phyloP scores from a whole-genome alignment of 53 echinoderm and acorn worm species.

The Stichopus horrens region DNA sequence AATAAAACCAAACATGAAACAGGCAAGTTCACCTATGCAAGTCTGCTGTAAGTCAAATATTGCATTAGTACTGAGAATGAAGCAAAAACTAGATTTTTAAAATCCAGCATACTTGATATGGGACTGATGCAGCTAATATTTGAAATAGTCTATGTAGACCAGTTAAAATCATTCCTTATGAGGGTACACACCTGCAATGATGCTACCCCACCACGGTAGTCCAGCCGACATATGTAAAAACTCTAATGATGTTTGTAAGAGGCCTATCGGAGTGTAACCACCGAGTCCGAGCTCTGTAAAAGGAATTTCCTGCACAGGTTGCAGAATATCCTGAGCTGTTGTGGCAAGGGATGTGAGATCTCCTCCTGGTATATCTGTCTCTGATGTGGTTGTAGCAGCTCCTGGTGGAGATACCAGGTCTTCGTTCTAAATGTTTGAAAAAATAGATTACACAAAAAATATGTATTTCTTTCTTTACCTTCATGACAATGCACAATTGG shows the following conservation, averaged over 20 bases:
- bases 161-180: too few species aligned
- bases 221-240: conserved; percentile 79
- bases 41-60: too few species aligned
- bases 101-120: conserved; percentile 8
- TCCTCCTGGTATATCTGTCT: background rate
- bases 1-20: too few species aligned
- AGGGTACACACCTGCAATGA: conserved; percentile 64
- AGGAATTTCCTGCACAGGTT: conserved; percentile 89
- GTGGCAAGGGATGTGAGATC: conserved; percentile 7
- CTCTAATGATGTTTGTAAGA: conserved; percentile 78
- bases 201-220: conserved; percentile 96
- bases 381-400: background rate
- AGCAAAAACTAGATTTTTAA: too few species aligned
- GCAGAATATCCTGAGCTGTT: conserved; percentile 79
- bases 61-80: too few species aligned
- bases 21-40: too few species aligned
- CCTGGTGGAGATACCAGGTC: background rate
- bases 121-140: too few species aligned
- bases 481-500: too few species aligned
- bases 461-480: too few species aligned
- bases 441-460: too few species aligned
- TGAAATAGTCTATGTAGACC: too few species aligned
- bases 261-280: conserved; percentile 75
- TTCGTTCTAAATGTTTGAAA: background rate
- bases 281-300: conserved; percentile 88